phyloP scores from a whole-genome alignment of 2,888 invertebrate genomes.

The Itoplectis maculator region DNA sequence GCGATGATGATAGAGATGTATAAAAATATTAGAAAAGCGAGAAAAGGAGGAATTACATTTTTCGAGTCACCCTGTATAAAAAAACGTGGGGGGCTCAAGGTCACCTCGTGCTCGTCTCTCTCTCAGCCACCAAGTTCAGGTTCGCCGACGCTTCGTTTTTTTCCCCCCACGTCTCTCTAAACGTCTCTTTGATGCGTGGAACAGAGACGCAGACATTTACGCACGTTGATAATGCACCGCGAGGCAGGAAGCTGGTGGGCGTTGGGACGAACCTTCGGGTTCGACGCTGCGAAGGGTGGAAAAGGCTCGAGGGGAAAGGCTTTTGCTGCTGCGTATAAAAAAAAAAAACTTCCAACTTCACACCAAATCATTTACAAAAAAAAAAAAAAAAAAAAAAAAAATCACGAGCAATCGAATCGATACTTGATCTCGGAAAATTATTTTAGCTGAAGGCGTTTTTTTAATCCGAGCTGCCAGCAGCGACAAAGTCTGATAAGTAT shows the following conservation, averaged over 20 bases:
- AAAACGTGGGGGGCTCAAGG: constrained; percentile 64
- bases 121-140: constrained; percentile 45
- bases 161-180: neutral
- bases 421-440: too few species aligned
- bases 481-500: constrained; percentile 67
- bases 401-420: too few species aligned
- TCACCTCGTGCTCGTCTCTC: constrained; percentile 57
- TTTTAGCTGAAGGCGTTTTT: too few species aligned
- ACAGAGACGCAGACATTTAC: neutral
- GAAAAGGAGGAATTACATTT: constrained; percentile 46
- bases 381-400: too few species aligned
- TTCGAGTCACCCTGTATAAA: constrained; percentile 63
- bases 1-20: constrained; percentile 1
- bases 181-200: neutral
- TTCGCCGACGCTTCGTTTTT: constrained; percentile 36
- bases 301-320: too few species aligned
- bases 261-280: neutral
- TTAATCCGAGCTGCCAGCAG: too few species aligned
- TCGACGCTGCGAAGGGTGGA: constrained; percentile 2
- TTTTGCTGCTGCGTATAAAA: neutral
- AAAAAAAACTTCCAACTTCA: too few species aligned
- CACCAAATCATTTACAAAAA: too few species aligned
- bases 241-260: constrained; percentile 10
- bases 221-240: constrained; percentile 19
- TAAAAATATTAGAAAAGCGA: constrained; percentile 1